phyloP scores from a whole-genome alignment of 2,888 invertebrate genomes.

The Phorcus lineatus region DNA sequence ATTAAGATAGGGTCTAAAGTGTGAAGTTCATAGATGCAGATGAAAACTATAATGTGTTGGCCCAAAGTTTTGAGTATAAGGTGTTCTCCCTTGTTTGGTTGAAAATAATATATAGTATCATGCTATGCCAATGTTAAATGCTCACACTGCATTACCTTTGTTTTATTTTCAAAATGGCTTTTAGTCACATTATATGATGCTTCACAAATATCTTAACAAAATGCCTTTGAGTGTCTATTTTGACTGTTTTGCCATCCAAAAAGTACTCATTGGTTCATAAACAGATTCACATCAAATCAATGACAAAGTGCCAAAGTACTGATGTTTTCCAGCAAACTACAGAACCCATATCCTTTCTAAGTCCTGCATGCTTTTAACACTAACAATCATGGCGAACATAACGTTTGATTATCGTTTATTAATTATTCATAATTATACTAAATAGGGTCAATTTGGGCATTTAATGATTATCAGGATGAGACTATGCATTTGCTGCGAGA shows the following conservation, averaged over 20 bases:
- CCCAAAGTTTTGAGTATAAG: no score
- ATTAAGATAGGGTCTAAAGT: no score
- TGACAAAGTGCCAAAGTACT: neutral
- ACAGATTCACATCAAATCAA: neutral
- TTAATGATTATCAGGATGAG: neutral
- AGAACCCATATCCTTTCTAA: neutral
- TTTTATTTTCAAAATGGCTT: no score
- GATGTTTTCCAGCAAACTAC: slow-evolving; percentile 7
- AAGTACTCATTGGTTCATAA: neutral
- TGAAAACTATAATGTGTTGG: no score
- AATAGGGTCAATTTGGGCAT: slow-evolving; percentile 28
- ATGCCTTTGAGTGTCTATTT: neutral
- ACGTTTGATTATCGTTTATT: slow-evolving; percentile 32
- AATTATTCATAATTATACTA: slow-evolving; percentile 32
- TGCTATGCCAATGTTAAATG: no score
- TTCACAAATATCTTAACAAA: neutral
- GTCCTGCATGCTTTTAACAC: neutral
- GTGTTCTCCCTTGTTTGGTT: no score
- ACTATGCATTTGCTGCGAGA: neutral
- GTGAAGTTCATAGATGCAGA: no score
- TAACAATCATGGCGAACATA: slow-evolving; percentile 29
- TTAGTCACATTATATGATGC: no score
- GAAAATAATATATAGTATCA: no score
- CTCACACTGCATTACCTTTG: no score
- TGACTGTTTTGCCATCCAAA: neutral